Evolutionary conservation across 2,797 vertebrate genomes (phyloP), one percentile per base, ranked within the genome.

Genomic region (Anguilla pacifica): DNA sequence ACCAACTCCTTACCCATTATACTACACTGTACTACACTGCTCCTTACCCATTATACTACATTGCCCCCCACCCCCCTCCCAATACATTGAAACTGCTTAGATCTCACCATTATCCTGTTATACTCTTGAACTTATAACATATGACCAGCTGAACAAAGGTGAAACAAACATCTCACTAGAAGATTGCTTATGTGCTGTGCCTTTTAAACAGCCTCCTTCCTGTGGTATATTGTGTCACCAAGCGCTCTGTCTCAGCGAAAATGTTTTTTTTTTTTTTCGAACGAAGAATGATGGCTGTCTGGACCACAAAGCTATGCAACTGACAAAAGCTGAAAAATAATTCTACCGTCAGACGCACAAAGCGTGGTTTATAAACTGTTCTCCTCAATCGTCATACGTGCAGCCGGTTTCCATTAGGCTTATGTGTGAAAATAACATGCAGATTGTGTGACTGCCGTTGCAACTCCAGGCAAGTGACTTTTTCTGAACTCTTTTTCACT

Each of bases 321-420:
- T 55, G 51, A 57, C 83, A 55, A 84, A 84, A 59, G 49, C 53
- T 55, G 83, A 84, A 84, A 84, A 59, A 39, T 84, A 59, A 84
- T 82, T 46, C 79, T 55, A 84, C 83, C 9, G 83, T 84, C 83
- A 31, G 83, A 31, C 28, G 31, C 22, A 53, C 51, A 57, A 31
- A 57, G 53, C 15, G 53, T 1, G 53, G 51, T 55, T 53, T 19
- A 59, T 84, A 59, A 84, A 55, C 35, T 22, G 79, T 6, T 15
- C 35, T 19, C 53, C 28, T 19, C 28, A 91, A 91, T 90, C 89
- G 84, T 86, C 43, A 90, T 74, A 72, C 19, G 85, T 85, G 89
- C 95, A 96, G 94, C 93, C 92, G 96, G 92, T 95, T 97, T 95
- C 94, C 91, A 95, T 97, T 96, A 96, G 89, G 92, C 91, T 31